Evolutionary conservation across 2,888 invertebrate genomes (phyloP).

Genomic region (Chrysolina oricalcia): DNA sequence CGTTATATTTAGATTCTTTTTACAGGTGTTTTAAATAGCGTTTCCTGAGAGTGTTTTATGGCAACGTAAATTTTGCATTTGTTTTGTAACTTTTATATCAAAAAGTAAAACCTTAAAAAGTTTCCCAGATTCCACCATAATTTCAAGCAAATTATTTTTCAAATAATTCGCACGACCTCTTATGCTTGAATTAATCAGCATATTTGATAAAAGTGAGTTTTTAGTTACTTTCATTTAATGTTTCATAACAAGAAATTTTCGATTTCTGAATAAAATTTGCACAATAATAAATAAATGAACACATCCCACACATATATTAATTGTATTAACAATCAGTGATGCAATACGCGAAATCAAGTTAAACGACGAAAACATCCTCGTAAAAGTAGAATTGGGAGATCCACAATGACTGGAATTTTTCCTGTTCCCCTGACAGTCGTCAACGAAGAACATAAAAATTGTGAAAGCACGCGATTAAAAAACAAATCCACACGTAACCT

Average conservation of each 20-base stretch:
- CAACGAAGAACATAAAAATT: constrained; percentile 34
- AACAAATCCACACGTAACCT: constrained; percentile 42
- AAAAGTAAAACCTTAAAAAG: too few species aligned
- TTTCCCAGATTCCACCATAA: too few species aligned
- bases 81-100: too few species aligned
- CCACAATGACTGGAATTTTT: constrained; percentile 15
- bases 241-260: neutral
- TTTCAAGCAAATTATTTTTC: too few species aligned
- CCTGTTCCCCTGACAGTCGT: neutral
- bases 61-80: too few species aligned
- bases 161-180: neutral
- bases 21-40: too few species aligned
- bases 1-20: too few species aligned
- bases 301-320: neutral
- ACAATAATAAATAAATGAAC: neutral
- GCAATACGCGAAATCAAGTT: constrained; percentile 12
- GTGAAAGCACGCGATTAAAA: constrained; percentile 45
- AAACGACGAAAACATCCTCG: neutral
- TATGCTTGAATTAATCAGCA: neutral
- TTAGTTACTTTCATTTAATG: neutral
- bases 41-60: too few species aligned
- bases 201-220: neutral
- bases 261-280: constrained; percentile 7
- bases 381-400: constrained; percentile 7
- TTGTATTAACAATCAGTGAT: neutral